A percentile compares a stretch with the other conserved stretches of the same genome.
phyloP scores from a whole-genome alignment of 2,888 invertebrate species.

The Drosophila histrio region DNA sequence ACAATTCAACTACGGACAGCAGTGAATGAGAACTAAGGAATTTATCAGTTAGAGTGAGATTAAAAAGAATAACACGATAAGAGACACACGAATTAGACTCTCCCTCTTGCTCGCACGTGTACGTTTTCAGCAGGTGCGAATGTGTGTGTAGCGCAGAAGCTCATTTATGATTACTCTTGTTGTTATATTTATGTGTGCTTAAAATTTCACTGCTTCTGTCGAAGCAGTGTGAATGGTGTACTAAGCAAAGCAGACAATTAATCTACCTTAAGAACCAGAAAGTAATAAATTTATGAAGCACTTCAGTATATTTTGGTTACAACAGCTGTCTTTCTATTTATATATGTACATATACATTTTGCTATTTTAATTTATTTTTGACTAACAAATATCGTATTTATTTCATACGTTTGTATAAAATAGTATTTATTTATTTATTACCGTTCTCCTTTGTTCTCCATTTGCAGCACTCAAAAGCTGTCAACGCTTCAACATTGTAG shows the following conservation, averaged over 20 bases:
- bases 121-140: slow-evolving; percentile 3
- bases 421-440: slow-evolving; percentile 17
- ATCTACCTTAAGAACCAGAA: not conserved
- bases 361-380: not conserved
- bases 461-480: slow-evolving; percentile 43
- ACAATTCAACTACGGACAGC: not conserved
- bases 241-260: not conserved
- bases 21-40: not conserved
- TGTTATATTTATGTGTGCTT: slow-evolving; percentile 12
- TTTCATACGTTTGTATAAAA: not conserved
- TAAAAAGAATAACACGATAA: not conserved
- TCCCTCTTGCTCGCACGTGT: not conserved
- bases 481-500: slow-evolving; percentile 52
- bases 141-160: not conserved
- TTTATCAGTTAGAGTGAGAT: not conserved
- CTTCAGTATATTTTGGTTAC: not conserved
- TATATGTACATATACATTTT: not conserved
- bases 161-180: slow-evolving; percentile 7
- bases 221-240: not conserved
- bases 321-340: not conserved
- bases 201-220: not conserved
- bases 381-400: not conserved
- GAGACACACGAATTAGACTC: not conserved
- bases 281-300: not conserved
- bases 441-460: slow-evolving; percentile 48